Percentiles rank a stretch among this genome's conserved stretches.
phyloP scores from a whole-genome alignment of 37 sponge, comb jelly and placozoan genomes.

The Chondrosia reniformis region DNA sequence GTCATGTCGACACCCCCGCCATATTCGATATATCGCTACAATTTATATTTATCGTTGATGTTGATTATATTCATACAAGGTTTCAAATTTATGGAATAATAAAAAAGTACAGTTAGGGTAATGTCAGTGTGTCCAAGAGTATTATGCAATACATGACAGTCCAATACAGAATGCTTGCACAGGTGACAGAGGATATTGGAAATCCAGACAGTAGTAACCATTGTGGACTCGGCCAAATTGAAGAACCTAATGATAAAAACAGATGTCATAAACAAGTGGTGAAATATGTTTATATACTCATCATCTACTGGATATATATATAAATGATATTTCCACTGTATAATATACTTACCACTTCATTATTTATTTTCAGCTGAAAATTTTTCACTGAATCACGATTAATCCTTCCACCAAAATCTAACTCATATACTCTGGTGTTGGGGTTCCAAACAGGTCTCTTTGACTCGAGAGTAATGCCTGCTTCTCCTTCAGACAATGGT shows the following conservation, averaged over 20 bases:
- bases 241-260: constrained; percentile 31
- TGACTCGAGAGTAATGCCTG: constrained; percentile 13
- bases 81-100: too few relatives aligned
- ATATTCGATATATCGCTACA: too few relatives aligned
- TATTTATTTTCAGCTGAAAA: constrained; percentile 37
- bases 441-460: constrained; percentile 45
- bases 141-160: constrained; percentile 27
- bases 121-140: too few relatives aligned
- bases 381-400: constrained; percentile 52
- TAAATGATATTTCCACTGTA: not conserved
- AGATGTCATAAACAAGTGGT: too few relatives aligned
- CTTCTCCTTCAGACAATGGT: not conserved
- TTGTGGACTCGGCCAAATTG: constrained; percentile 22
- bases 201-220: constrained; percentile 35
- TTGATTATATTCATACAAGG: too few relatives aligned
- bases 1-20: too few relatives aligned
- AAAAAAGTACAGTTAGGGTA: constrained; percentile 19
- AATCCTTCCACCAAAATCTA: constrained; percentile 54
- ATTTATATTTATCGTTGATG: too few relatives aligned
- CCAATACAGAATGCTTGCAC: constrained; percentile 43
- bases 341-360: constrained; percentile 32
- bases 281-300: too few relatives aligned
- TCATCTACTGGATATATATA: not conserved
- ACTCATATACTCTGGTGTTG: constrained; percentile 19
- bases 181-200: constrained; percentile 40